A percentile compares a stretch with the other conserved stretches of the same genome.
These are phyloP conservation scores for Karalla daura DNA, from an alignment of 2,797 vertebrate species.

Conservation along the genomic window DNA sequence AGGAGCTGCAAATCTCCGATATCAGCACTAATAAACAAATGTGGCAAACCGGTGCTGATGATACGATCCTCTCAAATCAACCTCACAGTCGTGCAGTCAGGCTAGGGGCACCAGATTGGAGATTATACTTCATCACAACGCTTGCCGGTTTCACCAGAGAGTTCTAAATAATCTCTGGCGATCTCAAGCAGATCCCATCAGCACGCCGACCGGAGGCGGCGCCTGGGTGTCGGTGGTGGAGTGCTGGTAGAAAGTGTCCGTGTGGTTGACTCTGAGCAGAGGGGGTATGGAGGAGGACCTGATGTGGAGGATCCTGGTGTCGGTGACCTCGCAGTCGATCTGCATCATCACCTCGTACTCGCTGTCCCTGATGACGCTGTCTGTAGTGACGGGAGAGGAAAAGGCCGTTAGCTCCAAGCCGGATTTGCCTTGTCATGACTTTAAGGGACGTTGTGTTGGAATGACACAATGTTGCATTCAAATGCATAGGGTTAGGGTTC, in stretches of 20 bases:
- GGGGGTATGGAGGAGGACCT: constrained; percentile 93
- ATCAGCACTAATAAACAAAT: constrained; percentile 39
- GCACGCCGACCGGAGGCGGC: constrained; percentile 75
- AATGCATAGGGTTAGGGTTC: too few species aligned
- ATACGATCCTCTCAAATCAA: constrained; percentile 16
- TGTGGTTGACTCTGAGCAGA: constrained; percentile 89
- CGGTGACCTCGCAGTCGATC: constrained; percentile 97
- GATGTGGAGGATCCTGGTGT: constrained; percentile 95
- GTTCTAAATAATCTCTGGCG: too few species aligned
- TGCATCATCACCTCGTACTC: constrained; percentile 98
- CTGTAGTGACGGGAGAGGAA: constrained; percentile 76
- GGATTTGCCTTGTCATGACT: too few species aligned
- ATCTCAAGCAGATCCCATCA: constrained; percentile 80
- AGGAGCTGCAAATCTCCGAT: constrained; percentile 32
- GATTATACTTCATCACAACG: neutral
- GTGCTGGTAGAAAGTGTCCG: constrained; percentile 83
- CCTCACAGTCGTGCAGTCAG: constrained; percentile 10
- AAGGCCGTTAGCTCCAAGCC: neutral
- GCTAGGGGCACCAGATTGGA: neutral
- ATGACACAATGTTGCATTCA: too few species aligned
- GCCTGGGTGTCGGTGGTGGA: constrained; percentile 73
- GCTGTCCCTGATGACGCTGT: constrained; percentile 92
- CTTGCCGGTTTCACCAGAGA: too few species aligned
- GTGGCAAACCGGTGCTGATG: neutral
- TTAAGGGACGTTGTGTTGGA: too few species aligned